Base-by-base conservation (phyloP, 2,888 invertebrate genomes). In the Spisula solida region DNA sequence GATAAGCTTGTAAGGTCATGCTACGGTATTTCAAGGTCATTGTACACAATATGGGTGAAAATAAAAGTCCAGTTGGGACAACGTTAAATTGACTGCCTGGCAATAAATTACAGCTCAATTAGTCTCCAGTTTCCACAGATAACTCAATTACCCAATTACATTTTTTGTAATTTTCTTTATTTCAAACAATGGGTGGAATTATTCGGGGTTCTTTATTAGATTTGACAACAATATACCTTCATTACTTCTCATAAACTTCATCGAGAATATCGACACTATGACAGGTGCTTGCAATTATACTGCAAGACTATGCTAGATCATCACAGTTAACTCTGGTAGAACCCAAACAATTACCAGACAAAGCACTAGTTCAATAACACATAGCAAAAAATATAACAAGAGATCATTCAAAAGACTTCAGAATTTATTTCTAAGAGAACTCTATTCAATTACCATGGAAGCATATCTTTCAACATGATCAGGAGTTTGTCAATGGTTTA, bases 21-120 rank as follows among this genome's bases (percentile, higher is more conserved):
- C 41, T 0, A 83, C 47, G 75, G 47, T 55, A 48, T 51, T 79
- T 79, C 85, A 78, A 85, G 79, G 78, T 41, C 75, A 51, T 25
- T 25, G 25, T 55, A 56, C 86, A 86, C 56, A 84, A 89, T 81
- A 70, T 82, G 85, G 88, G 88, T 85, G 86, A 48, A 48, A 31
- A 48, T 25, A 75, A 75, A 34, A 81, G 85, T 70, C 87, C 86
- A 86, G 89, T 86, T 83, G 47, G 25, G 80, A 70, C 29, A 86
- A 70, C 66, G 81, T 56, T 89, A 34, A 83, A 82, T 82, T 60
- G 66, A 84, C 16, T 12, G 88, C 34, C 34, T 60, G 41, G 66
- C 88, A 86, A 83, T 90, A 88, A 88, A 90, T 90, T 81, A 85
- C 78, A 85, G 82, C 51, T 56, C 41, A 51, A 55, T 79, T 81